Evolutionary conservation across 2,113 vertebrate genomes (phyloP).

Genomic region (Xenopus borealis): DNA sequence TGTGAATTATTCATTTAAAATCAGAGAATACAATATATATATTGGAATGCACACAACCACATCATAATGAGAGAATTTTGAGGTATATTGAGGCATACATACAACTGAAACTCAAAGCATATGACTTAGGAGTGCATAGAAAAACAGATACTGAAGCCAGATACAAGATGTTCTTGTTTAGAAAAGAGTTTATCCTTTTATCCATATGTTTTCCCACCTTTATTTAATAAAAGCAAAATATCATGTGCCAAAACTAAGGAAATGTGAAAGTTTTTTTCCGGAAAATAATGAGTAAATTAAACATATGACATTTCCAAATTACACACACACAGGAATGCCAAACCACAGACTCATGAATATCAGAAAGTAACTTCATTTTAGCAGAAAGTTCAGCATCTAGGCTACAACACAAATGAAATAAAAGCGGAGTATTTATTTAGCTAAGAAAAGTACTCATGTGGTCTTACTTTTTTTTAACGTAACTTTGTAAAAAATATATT

Average conservation of each 20-base stretch:
- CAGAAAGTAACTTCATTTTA: constrained; percentile 26
- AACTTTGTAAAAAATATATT: no score
- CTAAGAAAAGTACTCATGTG: neutral
- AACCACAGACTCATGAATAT: constrained; percentile 42
- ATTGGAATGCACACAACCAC: no score
- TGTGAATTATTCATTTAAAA: no score
- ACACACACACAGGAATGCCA: constrained; percentile 46
- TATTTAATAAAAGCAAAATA: constrained; percentile 7
- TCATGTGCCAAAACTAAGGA: constrained; percentile 27
- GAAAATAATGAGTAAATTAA: constrained; percentile 44
- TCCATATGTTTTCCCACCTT: constrained; percentile 4
- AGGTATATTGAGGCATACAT: no score
- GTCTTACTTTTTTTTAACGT: neutral
- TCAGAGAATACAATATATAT: no score
- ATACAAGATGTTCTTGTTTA: neutral
- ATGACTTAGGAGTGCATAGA: neutral
- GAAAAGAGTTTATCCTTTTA: neutral
- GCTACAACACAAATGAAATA: constrained; percentile 5
- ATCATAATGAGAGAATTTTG: no score
- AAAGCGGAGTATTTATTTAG: neutral
- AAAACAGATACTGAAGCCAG: neutral
- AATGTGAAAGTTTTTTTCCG: constrained; percentile 33
- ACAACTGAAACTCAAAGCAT: neutral
- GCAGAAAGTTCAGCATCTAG: constrained; percentile 2
- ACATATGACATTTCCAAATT: constrained; percentile 32